A percentile compares a stretch with the other conserved stretches of the same genome.
Conservation (phyloP, 2,797 vertebrate species). For the Phataginus tricuspis region DNA sequence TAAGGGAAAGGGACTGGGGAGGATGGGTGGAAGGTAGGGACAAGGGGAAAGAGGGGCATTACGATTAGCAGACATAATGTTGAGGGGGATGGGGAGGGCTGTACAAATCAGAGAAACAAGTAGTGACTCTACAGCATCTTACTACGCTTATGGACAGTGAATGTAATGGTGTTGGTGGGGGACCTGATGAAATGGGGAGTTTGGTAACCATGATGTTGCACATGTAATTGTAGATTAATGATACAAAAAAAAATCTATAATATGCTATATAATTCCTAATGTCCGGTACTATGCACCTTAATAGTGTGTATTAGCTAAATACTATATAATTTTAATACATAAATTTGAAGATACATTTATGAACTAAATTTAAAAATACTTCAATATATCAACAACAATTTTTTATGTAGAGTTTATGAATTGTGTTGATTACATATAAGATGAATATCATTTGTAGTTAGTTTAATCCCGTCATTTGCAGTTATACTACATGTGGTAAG, state of each 20-base stretch:
- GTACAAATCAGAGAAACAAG: too few relatives aligned
- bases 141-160: too few relatives aligned
- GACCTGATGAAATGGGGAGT: too few relatives aligned
- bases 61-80: too few relatives aligned
- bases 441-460: neutral
- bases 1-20: too few relatives aligned
- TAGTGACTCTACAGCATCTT: too few relatives aligned
- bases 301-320: neutral
- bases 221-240: too few relatives aligned
- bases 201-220: too few relatives aligned
- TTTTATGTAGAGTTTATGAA: neutral
- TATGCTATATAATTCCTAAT: neutral
- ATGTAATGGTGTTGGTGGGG: too few relatives aligned
- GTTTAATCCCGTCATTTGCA: neutral
- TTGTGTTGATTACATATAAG: neutral
- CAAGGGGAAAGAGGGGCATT: too few relatives aligned
- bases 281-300: accelerated
- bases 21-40: too few relatives aligned
- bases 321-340: neutral
- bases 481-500: neutral
- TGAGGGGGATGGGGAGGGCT: too few relatives aligned
- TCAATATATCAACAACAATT: neutral
- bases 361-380: neutral
- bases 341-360: neutral
- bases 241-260: neutral